Conservation (phyloP, 2,797 vertebrate genomes). For the Chrysocyon brachyurus region DNA sequence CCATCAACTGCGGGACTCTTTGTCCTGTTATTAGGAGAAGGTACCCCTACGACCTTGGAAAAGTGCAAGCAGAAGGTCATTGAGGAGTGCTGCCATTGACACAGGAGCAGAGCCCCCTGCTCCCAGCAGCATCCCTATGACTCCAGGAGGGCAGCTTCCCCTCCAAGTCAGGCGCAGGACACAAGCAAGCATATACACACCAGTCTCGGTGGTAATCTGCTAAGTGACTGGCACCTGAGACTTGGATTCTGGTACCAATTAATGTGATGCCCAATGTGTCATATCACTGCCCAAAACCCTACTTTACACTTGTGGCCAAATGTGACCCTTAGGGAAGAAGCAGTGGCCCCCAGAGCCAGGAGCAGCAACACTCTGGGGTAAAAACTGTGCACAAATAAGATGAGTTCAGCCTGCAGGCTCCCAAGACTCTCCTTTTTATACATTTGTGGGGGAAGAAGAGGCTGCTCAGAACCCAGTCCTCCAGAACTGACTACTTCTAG, state of each 20-base stretch:
- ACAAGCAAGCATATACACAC: fast-evolving
- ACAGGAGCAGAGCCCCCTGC: background rate
- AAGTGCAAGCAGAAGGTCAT: background rate
- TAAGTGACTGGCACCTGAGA: background rate
- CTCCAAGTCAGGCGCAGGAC: too few species aligned
- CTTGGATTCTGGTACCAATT: background rate
- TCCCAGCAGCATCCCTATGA: fast-evolving
- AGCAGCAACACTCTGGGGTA: too few species aligned
- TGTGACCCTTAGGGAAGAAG: background rate
- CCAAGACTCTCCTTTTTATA: background rate
- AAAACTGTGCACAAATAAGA: background rate
- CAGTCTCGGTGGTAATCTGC: background rate
- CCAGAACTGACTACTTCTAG: background rate
- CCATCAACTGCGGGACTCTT: background rate
- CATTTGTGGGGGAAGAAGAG: background rate
- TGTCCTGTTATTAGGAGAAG: background rate
- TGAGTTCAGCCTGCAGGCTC: background rate
- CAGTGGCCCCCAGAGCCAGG: fast-evolving
- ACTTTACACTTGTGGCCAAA: background rate
- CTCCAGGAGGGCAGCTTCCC: background rate
- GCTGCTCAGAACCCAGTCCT: background rate
- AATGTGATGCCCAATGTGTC: background rate
- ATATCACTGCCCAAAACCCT: background rate
- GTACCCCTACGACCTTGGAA: background rate
- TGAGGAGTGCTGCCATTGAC: background rate